These are phyloP conservation scores for Dendroctonus valens DNA, from an alignment of 1,140 invertebrate genomes.

Conservation along the genomic window DNA sequence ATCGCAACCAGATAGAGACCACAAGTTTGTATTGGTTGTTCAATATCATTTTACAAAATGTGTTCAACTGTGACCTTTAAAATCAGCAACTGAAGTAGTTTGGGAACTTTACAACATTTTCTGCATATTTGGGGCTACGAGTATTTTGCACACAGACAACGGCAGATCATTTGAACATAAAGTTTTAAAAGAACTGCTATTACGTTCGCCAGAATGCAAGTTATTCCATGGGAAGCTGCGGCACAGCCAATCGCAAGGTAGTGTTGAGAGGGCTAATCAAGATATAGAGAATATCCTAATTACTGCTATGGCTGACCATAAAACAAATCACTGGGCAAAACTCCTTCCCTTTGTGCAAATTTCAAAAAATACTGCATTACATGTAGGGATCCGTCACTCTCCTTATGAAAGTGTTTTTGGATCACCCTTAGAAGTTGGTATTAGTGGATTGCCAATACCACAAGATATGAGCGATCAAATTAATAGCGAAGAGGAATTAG, in stretches of 20 bases:
- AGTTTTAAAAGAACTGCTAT: conserved; percentile 36
- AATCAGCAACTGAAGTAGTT: conserved; percentile 51
- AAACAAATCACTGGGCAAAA: conserved; percentile 43
- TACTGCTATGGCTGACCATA: conserved; percentile 43
- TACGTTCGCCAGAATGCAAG: conserved; percentile 35
- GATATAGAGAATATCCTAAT: conserved; percentile 47
- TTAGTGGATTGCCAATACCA: background rate
- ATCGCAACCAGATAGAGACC: conserved; percentile 16
- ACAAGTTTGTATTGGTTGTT: conserved; percentile 51
- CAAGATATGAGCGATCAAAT: background rate
- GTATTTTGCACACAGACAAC: conserved; percentile 40
- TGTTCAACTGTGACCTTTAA: conserved; percentile 2
- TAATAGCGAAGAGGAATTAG: background rate
- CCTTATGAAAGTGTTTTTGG: background rate
- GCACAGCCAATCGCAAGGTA: conserved; percentile 40
- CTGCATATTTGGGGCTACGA: conserved; percentile 33
- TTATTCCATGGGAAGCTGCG: conserved; percentile 37
- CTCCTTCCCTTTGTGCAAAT: conserved; percentile 43
- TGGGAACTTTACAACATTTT: conserved; percentile 45
- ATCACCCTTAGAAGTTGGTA: no score
- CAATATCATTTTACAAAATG: background rate
- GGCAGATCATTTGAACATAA: conserved; percentile 34
- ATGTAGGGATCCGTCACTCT: background rate
- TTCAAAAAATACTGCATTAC: conserved; percentile 40
- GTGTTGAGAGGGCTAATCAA: no score